Base-by-base conservation (phyloP, 2,888 invertebrate genomes). In the Caenorhabditis sinica region DNA sequence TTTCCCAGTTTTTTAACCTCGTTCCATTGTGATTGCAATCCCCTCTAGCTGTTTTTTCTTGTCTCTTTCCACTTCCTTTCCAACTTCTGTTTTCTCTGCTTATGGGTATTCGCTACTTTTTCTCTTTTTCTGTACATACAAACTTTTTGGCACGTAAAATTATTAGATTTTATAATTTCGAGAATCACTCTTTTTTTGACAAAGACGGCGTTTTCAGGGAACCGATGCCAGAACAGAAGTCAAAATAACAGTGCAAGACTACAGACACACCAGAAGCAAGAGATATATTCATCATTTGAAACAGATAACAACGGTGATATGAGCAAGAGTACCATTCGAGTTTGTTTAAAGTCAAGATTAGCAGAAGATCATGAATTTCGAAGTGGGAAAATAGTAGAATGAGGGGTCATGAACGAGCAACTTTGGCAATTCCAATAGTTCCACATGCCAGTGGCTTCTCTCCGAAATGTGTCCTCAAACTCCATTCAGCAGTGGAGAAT, bases 381-480 rank as follows among this genome's bases (percentile, higher is more conserved):
- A n/a, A 30, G 13, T 28, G 51, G 15, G 15, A 49, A 49, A 53
- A 20, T 17, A 23, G 28, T 28, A 20, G 17, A 61, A 20, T 40
- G 36, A 3, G 36, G 36, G n/a, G 8, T 65, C 51, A 51, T 4
- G 49, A 49, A 25, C 56, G 33, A 20, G 56, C 69, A 25, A 83
- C 63, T 82, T 86, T 87, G 0, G 87, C 82, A 13, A 89, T 76
- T 71, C 89, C 89, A 40, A 88, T 86, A 3, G 86, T 86, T 53
- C 87, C 89, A 72, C 89, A 89, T 0, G 88, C 89, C 11, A 89
- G 23, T 8, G 89, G 88, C 30, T 66, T 65, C 66, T 88, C 85
- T 15, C 82, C 76, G 23, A 80, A 71, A 40, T 85, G 86, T 20
- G 81, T 66, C 23, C 81, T 53, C 40, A 49, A 20, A 20, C 49